Base-by-base conservation (phyloP, 1,140 invertebrate species). In the Achatina immaculata region DNA sequence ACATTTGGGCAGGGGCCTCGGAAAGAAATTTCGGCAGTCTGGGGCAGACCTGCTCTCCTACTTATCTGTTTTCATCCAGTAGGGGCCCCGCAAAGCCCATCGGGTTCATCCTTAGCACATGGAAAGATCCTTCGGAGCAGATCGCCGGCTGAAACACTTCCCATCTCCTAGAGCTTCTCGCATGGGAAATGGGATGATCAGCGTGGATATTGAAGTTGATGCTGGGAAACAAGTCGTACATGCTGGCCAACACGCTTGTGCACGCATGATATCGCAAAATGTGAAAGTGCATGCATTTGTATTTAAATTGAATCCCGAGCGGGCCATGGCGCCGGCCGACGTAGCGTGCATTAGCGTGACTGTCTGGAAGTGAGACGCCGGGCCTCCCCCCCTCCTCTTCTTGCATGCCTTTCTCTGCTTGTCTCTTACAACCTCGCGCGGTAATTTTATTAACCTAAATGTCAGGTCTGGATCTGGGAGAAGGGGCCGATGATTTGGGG, bases 201-300 rank as follows among this genome's bases (percentile, higher is more conserved):
- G 21, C 2, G 48, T 55, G 6, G 1, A 55, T 55, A 55, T 55
- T 55, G 48, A 19, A 55, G 21, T 55, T 55, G 48, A 55, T 14
- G 48, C 24, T 55, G 24, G 21, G 19, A 55, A 7, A 55, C n/a
- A n/a, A 14, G n/a, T 21, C 48, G 48, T 55, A 55, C 48, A 55
- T 7, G 24, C 48, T 9, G 48, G 48, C 48, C 21, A 55, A 55
- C 48, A 21, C 7, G 48, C 19, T 55, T 14, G 24, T 55, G 19
- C 1, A 55, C 48, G 24, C 48, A 55, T 55, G 21, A 21, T 55
- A 55, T 55, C 24, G 48, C 48, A 55, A 55, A n/a, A 55, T 55
- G 48, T 55, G 48, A 55, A 55, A 55, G 48, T 55, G 48, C 48
- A 55, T 55, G 48, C 48, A 55, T 55, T 55, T 55, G 48, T 55